Evolutionary conservation across 2,113 vertebrate genomes (phyloP), one percentile per base, ranked within the genome.

Genomic region (Istiophorus platypterus): DNA sequence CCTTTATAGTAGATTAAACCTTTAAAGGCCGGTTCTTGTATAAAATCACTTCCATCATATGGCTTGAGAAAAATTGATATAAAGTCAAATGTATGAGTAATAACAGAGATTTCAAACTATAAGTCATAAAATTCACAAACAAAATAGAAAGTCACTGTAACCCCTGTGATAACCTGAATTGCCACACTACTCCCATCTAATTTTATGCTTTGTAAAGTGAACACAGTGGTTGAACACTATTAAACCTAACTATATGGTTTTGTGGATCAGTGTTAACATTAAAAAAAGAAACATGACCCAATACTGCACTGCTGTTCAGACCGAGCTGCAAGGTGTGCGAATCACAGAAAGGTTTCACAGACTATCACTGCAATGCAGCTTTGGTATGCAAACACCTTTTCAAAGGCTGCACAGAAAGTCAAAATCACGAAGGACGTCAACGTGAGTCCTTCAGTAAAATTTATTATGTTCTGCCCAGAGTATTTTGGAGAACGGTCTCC

Each of bases 151-250:
- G n/a, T 45, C 15, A 52, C 3, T 31, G 22, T 7, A 58, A 47
- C 14, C 57, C 6, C 12, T 69, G 39, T 57, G 59, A 70, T 37
- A 61, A 59, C 54, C 7, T 57, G 26, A 42, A 67, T 20, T 41
- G 18, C 47, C 14, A 20, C 17, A 65, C 18, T 17, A 9, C 56
- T 45, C 27, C 27, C 6, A 45, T 49, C 31, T 52, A 42, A 52
- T 17, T 27, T 17, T 29, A 63, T 20, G 20, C 54, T 62, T 61
- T 45, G 11, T 51, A 76, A 80, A 62, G 41, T 66, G n/a, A 76
- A 24, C 11, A 24, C 13, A 9, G 56, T 15, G 1, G 13, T 2
- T 14, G 7, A 76, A 31, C 54, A n/a, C n/a, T n/a, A 11, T 2
- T 31, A 20, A 72, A 69, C 64, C 57, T 39, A 54, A 52, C 5